phyloP scores from a whole-genome alignment of 2,113 vertebrate genomes.

The Phainopepla nitens region DNA sequence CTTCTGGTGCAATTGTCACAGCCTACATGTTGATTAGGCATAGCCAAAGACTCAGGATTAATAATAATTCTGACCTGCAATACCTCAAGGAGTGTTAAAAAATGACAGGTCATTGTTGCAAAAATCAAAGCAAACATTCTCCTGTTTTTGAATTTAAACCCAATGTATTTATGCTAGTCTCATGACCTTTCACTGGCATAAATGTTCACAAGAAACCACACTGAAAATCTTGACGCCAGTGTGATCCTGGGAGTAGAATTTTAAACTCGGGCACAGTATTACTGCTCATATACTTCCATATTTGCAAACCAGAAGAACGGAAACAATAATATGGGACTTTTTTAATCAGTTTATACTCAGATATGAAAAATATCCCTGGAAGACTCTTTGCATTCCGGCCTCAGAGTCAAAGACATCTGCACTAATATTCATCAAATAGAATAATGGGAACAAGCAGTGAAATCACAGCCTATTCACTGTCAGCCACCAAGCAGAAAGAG shows the following conservation, averaged over 20 bases:
- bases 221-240: neutral
- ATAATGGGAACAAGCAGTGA: neutral
- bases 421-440: conserved; percentile 7
- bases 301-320: neutral
- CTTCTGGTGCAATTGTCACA: neutral
- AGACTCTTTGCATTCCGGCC: neutral
- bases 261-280: neutral
- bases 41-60: neutral
- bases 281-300: neutral
- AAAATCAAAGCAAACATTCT: neutral
- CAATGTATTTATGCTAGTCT: neutral
- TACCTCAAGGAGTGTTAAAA: neutral
- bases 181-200: neutral
- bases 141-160: neutral
- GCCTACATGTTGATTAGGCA: neutral
- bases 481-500: neutral
- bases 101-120: neutral
- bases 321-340: neutral
- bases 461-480: conserved; percentile 28
- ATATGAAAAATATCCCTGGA: neutral
- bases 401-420: conserved; percentile 1
- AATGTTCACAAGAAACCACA: neutral
- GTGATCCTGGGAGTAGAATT: neutral
- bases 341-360: neutral
- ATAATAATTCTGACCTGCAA: neutral